Evolutionary conservation across 1,140 invertebrate genomes (phyloP).

Genomic region (Drosophila tani): DNA sequence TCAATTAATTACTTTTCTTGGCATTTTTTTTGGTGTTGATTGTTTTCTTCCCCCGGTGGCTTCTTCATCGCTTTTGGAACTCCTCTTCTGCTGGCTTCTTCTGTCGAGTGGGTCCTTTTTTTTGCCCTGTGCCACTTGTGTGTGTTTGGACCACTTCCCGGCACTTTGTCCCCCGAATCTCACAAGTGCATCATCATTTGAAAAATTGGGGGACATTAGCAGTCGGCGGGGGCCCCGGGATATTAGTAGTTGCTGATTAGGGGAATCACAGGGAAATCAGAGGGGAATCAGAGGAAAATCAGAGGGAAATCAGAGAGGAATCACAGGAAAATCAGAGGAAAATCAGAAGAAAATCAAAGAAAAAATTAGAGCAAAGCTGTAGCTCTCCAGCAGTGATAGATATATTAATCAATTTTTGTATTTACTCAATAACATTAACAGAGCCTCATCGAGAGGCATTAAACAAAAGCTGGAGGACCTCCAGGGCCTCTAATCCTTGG

Average conservation of each 20-base stretch:
- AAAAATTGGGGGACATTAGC: slow-evolving; percentile 3
- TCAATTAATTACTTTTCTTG: slow-evolving; percentile 10
- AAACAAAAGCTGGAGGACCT: too few relatives aligned
- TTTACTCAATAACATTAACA: too few relatives aligned
- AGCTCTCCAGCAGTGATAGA: too few relatives aligned
- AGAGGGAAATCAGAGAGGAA: not conserved
- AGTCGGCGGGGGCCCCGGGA: not conserved
- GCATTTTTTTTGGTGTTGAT: slow-evolving; percentile 29
- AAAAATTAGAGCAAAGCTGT: too few relatives aligned
- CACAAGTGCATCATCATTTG: slow-evolving; percentile 28
- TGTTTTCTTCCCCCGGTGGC: slow-evolving; percentile 49
- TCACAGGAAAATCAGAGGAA: too few relatives aligned
- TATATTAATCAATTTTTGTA: too few relatives aligned
- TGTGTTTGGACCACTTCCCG: slow-evolving; percentile 42
- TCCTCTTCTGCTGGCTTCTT: slow-evolving; percentile 13
- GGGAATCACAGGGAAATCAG: too few relatives aligned
- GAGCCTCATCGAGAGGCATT: too few relatives aligned
- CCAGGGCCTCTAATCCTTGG: too few relatives aligned
- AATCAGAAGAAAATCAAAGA: too few relatives aligned
- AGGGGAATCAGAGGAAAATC: too few relatives aligned
- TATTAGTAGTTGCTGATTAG: slow-evolving; percentile 2
- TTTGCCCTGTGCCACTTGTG: slow-evolving; percentile 55
- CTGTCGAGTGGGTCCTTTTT: slow-evolving; percentile 62
- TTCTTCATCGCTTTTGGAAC: slow-evolving; percentile 11
- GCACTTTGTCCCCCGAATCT: slow-evolving; percentile 29